A percentile compares a stretch with the other conserved stretches of the same genome.
These are phyloP conservation scores for Ancistrus triradiatus DNA, from an alignment of 2,113 vertebrate species.

Conservation along the genomic window DNA sequence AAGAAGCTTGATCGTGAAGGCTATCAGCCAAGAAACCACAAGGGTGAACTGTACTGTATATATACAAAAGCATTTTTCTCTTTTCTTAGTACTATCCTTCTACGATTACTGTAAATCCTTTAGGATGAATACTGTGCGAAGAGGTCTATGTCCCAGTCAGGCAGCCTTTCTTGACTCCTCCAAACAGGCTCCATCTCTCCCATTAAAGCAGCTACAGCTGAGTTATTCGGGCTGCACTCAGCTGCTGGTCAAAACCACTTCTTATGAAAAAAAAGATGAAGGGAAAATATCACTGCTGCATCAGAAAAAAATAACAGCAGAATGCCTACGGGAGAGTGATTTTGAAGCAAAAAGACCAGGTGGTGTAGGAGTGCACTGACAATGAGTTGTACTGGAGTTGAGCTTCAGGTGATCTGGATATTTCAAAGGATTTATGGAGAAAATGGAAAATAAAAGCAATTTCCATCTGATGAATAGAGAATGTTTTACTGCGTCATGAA, in stretches of 20 bases:
- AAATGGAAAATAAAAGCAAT: slow-evolving; percentile 6
- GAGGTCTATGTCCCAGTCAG: background rate
- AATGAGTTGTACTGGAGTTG: background rate
- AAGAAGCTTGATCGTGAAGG: too few species aligned
- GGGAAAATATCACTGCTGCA: slow-evolving; percentile 34
- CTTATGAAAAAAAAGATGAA: slow-evolving; percentile 40
- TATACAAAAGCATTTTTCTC: too few species aligned
- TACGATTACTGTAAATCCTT: too few species aligned
- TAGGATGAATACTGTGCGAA: too few species aligned
- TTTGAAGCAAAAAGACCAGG: slow-evolving; percentile 26
- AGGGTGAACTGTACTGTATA: too few species aligned
- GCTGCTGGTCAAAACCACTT: too few species aligned
- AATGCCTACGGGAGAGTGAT: slow-evolving; percentile 18
- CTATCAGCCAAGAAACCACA: too few species aligned
- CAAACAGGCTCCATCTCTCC: background rate
- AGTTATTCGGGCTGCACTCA: slow-evolving; percentile 52
- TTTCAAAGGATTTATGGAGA: background rate
- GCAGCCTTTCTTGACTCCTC: slow-evolving; percentile 6
- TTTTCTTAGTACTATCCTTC: too few species aligned
- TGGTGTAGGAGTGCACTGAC: background rate
- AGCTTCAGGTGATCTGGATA: background rate
- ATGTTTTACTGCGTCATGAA: too few species aligned
- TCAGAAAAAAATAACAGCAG: slow-evolving; percentile 48
- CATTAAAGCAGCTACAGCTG: slow-evolving; percentile 34
- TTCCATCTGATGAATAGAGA: background rate